Evolutionary conservation across 2,888 invertebrate genomes (phyloP), one percentile per base, ranked within the genome.

Genomic region (Mesopsocus fuscifrons): DNA sequence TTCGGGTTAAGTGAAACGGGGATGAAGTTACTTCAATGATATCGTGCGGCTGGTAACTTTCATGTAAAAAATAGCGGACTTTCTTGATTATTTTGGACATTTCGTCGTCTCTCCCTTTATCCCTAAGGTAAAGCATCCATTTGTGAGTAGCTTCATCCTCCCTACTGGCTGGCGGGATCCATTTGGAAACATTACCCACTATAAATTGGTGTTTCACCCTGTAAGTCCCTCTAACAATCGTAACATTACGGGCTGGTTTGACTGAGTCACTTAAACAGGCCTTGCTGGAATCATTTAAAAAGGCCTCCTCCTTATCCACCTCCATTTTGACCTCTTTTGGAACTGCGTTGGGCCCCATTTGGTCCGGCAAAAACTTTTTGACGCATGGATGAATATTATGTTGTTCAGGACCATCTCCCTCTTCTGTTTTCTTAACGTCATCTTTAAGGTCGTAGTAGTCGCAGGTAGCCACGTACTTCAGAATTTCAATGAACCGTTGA

Each of bases 41-140:
- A 57, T 89, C 85, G 57, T 87, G 80, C 2, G 89, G 89, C 45
- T 78, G 73, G 62, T 88, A 91, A 18, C 84, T 85, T 17, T 80
- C 77, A 63, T 91, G 87, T 43, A 91, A 65, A 49, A 77, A 73
- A 54, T 87, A 85, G 47, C 77, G 67, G 44, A 85, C 81, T 59
- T 77, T 78, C 38, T 70, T 68, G 3, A 87, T 66, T 53, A 79
- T 73, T 40, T 66, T 60, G 15, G 74, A 68, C 47, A 74, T 68
- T 49, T 66, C 67, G 18, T 69, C 70, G 47, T 63, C 62, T 20
- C 71, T 69, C 45, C 71, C 65, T 43, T 74, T 70, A 0, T 78
- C 78, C 51, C 84, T 70, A 2, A 89, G 74, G 64, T 89, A 91
- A 44, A 89, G 72, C 63, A 88, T 72, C 91, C 91, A 91, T 59